Conservation (phyloP, 2,888 invertebrate genomes). For the Sarcophaga rosellei region DNA sequence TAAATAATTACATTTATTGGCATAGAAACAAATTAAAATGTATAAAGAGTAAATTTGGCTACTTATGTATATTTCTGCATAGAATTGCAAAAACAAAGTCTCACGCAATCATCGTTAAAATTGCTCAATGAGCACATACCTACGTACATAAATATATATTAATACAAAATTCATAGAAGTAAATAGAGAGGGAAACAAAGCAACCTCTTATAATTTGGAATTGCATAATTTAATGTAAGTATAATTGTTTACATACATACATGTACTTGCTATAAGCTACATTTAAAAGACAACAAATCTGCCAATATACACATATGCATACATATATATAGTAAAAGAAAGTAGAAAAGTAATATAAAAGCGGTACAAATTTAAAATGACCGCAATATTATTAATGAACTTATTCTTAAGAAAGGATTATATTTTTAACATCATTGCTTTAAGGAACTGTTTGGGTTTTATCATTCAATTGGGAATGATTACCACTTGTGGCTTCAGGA, state of each 20-base stretch:
- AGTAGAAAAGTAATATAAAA: too few species aligned
- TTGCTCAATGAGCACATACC: conserved; percentile 20
- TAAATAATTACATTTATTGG: not conserved
- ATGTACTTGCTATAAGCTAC: too few species aligned
- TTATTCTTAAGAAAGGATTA: too few species aligned
- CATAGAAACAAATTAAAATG: not conserved
- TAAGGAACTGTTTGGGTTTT: too few species aligned
- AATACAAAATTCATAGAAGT: not conserved
- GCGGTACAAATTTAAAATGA: too few species aligned
- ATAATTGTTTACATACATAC: not conserved
- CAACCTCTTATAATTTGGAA: not conserved
- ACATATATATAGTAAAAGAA: too few species aligned
- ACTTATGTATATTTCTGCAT: not conserved
- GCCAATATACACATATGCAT: too few species aligned
- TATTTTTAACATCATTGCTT: too few species aligned
- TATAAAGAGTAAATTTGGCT: not conserved
- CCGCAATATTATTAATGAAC: too few species aligned
- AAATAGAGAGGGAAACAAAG: not conserved
- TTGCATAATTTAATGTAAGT: conserved; percentile 47
- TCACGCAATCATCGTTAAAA: conserved; percentile 39
- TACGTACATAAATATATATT: not conserved
- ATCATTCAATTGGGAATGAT: too few species aligned
- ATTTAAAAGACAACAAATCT: too few species aligned
- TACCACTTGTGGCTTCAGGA: too few species aligned
- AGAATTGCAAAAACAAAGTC: conserved; percentile 22